These are phyloP conservation scores for Acromyrmex charruanus DNA, from an alignment of 1,140 invertebrate genomes.

Conservation along the genomic window DNA sequence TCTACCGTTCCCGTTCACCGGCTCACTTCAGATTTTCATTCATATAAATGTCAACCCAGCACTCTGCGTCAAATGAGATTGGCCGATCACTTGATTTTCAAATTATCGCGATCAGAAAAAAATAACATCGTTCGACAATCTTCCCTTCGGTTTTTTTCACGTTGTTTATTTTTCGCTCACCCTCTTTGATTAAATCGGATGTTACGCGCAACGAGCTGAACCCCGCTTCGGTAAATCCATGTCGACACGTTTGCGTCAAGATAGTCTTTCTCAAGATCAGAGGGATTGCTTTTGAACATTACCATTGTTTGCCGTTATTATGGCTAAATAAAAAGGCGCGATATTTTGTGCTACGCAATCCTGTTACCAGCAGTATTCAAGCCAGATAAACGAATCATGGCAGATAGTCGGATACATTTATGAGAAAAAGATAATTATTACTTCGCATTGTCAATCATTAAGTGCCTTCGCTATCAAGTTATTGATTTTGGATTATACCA, in stretches of 20 bases:
- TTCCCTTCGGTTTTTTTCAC: background rate
- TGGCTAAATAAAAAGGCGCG: background rate
- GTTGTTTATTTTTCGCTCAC: conserved; percentile 29
- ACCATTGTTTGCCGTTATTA: background rate
- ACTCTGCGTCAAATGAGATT: background rate
- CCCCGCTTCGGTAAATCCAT: background rate
- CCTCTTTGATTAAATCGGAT: conserved; percentile 48
- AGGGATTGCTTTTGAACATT: background rate
- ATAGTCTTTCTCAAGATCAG: conserved; percentile 4
- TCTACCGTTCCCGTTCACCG: conserved; percentile 24
- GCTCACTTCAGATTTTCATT: conserved; percentile 64
- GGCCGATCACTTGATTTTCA: background rate
- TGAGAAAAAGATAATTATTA: conserved; percentile 30
- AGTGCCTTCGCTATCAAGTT: conserved; percentile 32
- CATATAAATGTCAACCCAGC: conserved; percentile 39
- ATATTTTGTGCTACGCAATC: background rate
- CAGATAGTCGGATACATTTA: conserved; percentile 36
- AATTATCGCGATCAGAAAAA: background rate
- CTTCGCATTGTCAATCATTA: conserved; percentile 26
- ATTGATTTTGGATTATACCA: conserved; percentile 27
- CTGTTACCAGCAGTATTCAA: background rate
- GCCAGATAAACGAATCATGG: conserved; percentile 8
- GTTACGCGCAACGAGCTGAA: background rate
- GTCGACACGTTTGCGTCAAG: conserved; percentile 2
- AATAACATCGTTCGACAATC: conserved; percentile 3